phyloP scores from a whole-genome alignment of 2,888 invertebrate species.

The Drosophila vallismaia region DNA sequence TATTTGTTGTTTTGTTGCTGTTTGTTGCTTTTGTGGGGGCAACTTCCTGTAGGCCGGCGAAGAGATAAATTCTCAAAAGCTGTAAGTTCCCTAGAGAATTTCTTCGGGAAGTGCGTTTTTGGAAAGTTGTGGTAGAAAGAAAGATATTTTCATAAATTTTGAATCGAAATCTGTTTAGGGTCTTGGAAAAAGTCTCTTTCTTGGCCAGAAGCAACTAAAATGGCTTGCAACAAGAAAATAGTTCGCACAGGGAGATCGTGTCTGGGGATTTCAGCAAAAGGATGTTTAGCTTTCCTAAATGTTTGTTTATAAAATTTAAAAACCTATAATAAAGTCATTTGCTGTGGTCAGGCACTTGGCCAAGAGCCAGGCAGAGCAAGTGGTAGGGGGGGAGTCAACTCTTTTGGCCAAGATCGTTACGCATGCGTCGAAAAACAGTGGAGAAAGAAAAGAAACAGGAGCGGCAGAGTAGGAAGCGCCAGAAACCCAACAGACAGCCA shows the following conservation, averaged over 20 bases:
- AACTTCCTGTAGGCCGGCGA: constrained; percentile 32
- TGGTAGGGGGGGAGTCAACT: neutral
- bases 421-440: constrained; percentile 40
- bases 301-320: constrained; percentile 78
- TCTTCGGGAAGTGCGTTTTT: neutral
- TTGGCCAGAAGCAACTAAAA: constrained; percentile 13
- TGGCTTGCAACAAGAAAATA: constrained; percentile 38
- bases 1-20: neutral
- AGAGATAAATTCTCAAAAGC: neutral
- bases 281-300: constrained; percentile 70
- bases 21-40: constrained; percentile 5
- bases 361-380: neutral
- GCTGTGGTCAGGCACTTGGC: constrained; percentile 44
- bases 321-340: constrained; percentile 77
- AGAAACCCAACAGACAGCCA: constrained; percentile 36
- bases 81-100: constrained; percentile 1
- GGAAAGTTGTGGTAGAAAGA: neutral
- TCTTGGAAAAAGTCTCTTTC: neutral
- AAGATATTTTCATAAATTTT: neutral
- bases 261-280: constrained; percentile 53
- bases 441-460: constrained; percentile 4
- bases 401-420: constrained; percentile 48
- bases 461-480: constrained; percentile 17
- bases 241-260: constrained; percentile 32
- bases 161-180: no score